phyloP scores from a whole-genome alignment of 2,888 invertebrate genomes.

The Pomacea canaliculata region DNA sequence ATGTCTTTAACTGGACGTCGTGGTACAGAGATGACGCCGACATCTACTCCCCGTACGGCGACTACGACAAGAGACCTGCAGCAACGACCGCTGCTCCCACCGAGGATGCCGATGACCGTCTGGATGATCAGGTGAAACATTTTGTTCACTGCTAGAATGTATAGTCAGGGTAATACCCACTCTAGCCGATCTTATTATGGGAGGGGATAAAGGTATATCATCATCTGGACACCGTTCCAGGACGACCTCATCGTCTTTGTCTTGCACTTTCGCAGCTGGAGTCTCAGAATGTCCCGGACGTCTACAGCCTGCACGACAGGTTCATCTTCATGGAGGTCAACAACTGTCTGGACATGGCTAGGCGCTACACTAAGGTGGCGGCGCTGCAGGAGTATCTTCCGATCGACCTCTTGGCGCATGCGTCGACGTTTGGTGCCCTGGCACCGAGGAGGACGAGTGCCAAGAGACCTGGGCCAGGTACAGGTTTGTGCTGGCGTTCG shows the following conservation, averaged over 20 bases:
- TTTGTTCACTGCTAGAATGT: too few species aligned
- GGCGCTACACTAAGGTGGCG: constrained; percentile 18
- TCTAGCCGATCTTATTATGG: too few species aligned
- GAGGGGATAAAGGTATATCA: too few species aligned
- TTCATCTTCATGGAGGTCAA: constrained; percentile 15
- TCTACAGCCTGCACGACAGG: constrained; percentile 19
- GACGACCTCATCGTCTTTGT: too few species aligned
- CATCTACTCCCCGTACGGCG: constrained; percentile 26
- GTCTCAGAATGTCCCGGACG: not conserved
- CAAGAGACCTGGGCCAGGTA: constrained; percentile 19
- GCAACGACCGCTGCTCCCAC: not conserved
- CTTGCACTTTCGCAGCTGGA: too few species aligned
- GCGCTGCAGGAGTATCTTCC: constrained; percentile 20
- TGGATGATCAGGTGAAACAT: too few species aligned
- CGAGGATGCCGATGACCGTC: not conserved
- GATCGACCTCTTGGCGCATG: constrained; percentile 29
- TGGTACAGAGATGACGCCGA: constrained; percentile 27
- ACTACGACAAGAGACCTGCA: constrained; percentile 11
- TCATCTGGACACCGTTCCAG: too few species aligned
- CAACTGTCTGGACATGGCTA: constrained; percentile 21
- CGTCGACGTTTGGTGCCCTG: constrained; percentile 10
- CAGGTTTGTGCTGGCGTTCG: constrained; percentile 38
- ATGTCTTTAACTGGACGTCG: constrained; percentile 31
- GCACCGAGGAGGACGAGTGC: constrained; percentile 9
- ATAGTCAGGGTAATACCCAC: too few species aligned